These are phyloP conservation scores for Plagiodera versicolora DNA, from an alignment of 2,888 invertebrate genomes.

Conservation along the genomic window DNA sequence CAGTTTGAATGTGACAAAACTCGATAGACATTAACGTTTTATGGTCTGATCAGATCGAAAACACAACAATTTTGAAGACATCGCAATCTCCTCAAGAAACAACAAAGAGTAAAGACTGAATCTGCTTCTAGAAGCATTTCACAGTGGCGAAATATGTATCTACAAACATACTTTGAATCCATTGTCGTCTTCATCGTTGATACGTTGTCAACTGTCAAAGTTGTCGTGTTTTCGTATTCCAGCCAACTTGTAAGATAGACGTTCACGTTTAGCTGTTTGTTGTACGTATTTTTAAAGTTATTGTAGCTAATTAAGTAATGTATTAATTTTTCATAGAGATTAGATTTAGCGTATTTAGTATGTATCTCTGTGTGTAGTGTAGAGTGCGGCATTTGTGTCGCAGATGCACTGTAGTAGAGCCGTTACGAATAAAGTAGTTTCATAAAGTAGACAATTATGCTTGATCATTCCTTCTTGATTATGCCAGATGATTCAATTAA, in stretches of 20 bases:
- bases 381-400: slow-evolving; percentile 49
- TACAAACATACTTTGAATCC: too few species aligned
- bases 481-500: slow-evolving; percentile 39
- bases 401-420: slow-evolving; percentile 59
- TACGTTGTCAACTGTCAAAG: background rate
- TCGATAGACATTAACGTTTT: background rate
- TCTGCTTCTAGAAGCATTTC: too few species aligned
- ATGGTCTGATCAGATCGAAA: slow-evolving; percentile 22
- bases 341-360: slow-evolving; percentile 54
- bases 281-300: slow-evolving; percentile 54
- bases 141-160: too few species aligned
- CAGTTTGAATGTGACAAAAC: slow-evolving; percentile 47
- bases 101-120: too few species aligned
- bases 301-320: slow-evolving; percentile 52
- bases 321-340: slow-evolving; percentile 50
- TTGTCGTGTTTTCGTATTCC: slow-evolving; percentile 17
- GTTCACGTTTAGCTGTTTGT: slow-evolving; percentile 53
- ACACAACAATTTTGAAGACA: slow-evolving; percentile 21
- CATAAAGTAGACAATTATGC: slow-evolving; percentile 57
- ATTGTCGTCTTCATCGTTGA: background rate
- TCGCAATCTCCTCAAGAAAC: background rate
- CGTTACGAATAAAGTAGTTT: slow-evolving; percentile 61
- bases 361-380: slow-evolving; percentile 57
- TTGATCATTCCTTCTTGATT: slow-evolving; percentile 50
- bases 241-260: slow-evolving; percentile 42